These are phyloP conservation scores for Decapterus maruadsi DNA, from an alignment of 2,797 vertebrate genomes.

Conservation along the genomic window DNA sequence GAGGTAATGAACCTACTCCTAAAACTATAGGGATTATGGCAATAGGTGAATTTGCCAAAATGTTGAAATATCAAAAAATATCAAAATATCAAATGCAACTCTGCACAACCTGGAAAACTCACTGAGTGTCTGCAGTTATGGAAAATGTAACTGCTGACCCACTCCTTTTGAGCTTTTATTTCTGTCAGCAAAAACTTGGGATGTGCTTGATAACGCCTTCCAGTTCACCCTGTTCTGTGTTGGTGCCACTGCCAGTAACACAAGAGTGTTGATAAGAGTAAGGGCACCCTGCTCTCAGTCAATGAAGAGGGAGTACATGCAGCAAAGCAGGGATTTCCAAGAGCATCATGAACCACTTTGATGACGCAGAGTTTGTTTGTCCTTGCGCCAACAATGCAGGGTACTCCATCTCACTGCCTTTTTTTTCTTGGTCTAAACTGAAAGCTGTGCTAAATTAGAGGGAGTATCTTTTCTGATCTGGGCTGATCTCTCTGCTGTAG, in stretches of 20 bases:
- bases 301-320: constrained; percentile 39
- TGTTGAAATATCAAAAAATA: no score
- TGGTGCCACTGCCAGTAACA: constrained; percentile 74
- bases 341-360: constrained; percentile 18
- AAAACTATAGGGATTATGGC: no score
- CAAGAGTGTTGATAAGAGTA: constrained; percentile 58
- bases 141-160: constrained; percentile 37
- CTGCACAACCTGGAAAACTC: no score
- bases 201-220: constrained; percentile 54
- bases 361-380: constrained; percentile 44
- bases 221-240: constrained; percentile 39
- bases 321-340: constrained; percentile 58
- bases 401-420: not conserved
- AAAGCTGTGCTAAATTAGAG: not conserved
- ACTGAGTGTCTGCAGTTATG: not conserved
- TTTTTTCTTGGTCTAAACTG: not conserved
- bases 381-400: constrained; percentile 1
- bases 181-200: constrained; percentile 54
- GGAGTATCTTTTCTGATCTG: constrained; percentile 5
- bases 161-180: constrained; percentile 20
- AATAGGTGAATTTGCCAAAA: no score
- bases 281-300: constrained; percentile 39
- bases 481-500: constrained; percentile 77
- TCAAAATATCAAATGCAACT: not conserved
- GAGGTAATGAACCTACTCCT: no score